phyloP scores from a whole-genome alignment of 2,888 invertebrate species.

The Charanyca ferruginea region DNA sequence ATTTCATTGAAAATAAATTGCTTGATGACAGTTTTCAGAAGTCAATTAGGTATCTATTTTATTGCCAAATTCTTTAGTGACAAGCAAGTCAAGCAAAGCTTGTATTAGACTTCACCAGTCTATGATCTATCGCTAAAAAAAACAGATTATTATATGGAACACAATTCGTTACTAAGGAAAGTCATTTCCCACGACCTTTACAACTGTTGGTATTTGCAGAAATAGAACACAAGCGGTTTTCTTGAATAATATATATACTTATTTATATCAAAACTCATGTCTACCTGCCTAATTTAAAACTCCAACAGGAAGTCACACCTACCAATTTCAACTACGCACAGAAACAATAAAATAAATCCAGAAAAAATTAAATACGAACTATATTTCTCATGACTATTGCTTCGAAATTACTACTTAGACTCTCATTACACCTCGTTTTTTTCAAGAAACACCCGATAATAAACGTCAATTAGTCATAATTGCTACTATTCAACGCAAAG shows the following conservation, averaged over 20 bases:
- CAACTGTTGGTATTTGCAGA: neutral
- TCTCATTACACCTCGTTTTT: constrained; percentile 54
- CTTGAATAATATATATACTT: neutral
- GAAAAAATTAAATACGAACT: constrained; percentile 30
- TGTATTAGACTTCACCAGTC: no score
- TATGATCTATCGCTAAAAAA: no score
- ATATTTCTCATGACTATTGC: constrained; percentile 54
- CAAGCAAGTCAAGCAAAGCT: neutral
- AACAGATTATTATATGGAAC: no score
- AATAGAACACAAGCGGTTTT: constrained; percentile 7
- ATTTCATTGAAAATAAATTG: neutral
- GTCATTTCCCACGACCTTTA: constrained; percentile 32
- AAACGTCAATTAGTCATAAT: constrained; percentile 58
- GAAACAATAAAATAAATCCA: constrained; percentile 33
- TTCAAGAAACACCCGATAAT: constrained; percentile 56
- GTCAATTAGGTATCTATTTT: no score
- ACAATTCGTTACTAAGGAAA: neutral
- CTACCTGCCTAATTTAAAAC: constrained; percentile 11
- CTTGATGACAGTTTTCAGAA: no score
- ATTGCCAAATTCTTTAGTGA: no score
- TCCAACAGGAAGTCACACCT: constrained; percentile 34
- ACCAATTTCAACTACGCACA: constrained; percentile 41
- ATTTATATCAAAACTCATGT: neutral
- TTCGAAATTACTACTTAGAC: constrained; percentile 50
- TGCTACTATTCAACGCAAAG: constrained; percentile 13